A percentile compares a stretch with the other conserved stretches of the same genome.
These are phyloP conservation scores for Caerostris extrusa DNA, from an alignment of 1,140 invertebrate species.

Conservation along the genomic window DNA sequence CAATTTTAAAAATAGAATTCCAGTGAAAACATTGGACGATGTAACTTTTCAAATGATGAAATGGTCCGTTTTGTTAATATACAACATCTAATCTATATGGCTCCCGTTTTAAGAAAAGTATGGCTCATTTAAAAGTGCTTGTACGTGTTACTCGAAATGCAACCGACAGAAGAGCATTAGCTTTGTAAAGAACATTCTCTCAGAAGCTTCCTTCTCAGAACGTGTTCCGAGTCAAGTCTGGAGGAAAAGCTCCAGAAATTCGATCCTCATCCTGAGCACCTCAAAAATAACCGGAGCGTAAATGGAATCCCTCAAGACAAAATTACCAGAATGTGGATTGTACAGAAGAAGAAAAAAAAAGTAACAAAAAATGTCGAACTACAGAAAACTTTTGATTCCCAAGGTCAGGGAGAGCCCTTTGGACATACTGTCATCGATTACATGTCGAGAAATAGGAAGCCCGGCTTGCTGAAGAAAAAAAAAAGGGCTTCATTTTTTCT, in stretches of 20 bases:
- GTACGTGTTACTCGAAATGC: no score
- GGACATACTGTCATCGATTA: conserved; percentile 62
- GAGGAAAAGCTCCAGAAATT: conserved; percentile 1
- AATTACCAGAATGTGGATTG: conserved; percentile 30
- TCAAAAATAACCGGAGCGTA: conserved; percentile 62
- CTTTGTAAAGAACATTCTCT: no score
- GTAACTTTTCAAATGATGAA: no score
- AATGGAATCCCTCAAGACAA: conserved; percentile 7
- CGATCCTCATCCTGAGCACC: conserved; percentile 12
- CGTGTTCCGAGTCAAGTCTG: conserved; percentile 5
- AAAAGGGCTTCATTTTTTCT: not conserved
- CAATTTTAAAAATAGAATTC: no score
- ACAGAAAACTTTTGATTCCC: conserved; percentile 45
- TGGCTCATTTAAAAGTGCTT: no score
- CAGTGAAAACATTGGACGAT: no score
- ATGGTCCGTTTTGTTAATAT: no score
- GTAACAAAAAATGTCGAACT: conserved; percentile 31
- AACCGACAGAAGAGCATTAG: no score
- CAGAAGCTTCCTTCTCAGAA: not conserved
- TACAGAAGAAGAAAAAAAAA: not conserved
- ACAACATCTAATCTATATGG: no score
- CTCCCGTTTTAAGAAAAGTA: no score
- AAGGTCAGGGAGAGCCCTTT: conserved; percentile 27
- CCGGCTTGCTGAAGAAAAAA: not conserved
- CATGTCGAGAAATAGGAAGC: conserved; percentile 53